Conservation (phyloP, 2,888 invertebrate species). For the Tridacna crocea region DNA sequence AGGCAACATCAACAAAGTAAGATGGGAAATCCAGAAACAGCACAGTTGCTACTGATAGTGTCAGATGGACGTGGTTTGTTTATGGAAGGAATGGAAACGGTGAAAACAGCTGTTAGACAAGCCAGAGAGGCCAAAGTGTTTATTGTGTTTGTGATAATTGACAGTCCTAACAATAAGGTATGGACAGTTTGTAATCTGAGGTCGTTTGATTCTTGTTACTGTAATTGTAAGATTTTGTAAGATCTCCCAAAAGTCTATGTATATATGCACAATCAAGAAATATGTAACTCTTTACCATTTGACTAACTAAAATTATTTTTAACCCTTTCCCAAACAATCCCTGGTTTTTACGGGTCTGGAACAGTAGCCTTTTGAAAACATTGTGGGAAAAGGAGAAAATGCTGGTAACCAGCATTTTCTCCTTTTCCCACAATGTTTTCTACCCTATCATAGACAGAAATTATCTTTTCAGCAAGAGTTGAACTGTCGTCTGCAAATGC, state of each 20-base stretch:
- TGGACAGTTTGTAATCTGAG: background rate
- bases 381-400: too few relatives aligned
- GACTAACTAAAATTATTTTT: too few relatives aligned
- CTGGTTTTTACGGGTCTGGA: too few relatives aligned
- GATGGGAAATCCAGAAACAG: constrained; percentile 72
- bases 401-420: too few relatives aligned
- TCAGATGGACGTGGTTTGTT: constrained; percentile 98
- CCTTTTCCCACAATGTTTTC: too few relatives aligned
- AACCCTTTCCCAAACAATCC: too few relatives aligned
- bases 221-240: background rate
- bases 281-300: too few relatives aligned
- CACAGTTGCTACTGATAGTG: constrained; percentile 95
- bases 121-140: constrained; percentile 94
- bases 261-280: too few relatives aligned
- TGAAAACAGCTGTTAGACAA: constrained; percentile 91
- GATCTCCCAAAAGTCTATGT: background rate
- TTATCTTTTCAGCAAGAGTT: too few relatives aligned
- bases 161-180: constrained; percentile 95
- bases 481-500: too few relatives aligned
- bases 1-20: constrained; percentile 70
- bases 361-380: too few relatives aligned
- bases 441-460: too few relatives aligned
- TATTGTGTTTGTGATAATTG: constrained; percentile 97
- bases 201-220: background rate
- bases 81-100: constrained; percentile 91